Conservation (phyloP, 2,888 invertebrate species). For the Coelinius sp. region DNA sequence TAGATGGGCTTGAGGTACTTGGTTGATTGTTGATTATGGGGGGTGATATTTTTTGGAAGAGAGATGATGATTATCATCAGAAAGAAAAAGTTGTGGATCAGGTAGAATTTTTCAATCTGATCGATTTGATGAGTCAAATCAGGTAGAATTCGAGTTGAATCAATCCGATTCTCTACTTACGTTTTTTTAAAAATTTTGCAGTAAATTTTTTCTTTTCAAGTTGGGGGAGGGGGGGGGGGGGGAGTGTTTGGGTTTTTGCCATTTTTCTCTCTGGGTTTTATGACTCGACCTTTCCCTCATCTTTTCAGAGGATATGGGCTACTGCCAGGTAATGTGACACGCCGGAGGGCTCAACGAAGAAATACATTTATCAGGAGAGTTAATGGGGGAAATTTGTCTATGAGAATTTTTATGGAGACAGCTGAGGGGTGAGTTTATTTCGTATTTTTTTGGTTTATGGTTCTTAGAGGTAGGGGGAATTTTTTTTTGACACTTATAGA, state of each 20-base stretch:
- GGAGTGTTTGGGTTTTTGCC: background rate
- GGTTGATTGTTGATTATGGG: background rate
- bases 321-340: conserved; percentile 16
- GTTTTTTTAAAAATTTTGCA: background rate
- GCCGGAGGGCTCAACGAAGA: conserved; percentile 18
- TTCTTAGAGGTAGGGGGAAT: background rate
- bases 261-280: conserved; percentile 26
- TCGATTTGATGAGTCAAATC: no score
- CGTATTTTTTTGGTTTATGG: background rate
- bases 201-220: background rate
- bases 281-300: conserved; percentile 4
- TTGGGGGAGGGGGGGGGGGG: background rate
- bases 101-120: background rate
- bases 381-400: conserved; percentile 25
- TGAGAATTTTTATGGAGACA: background rate
- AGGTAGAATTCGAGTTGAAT: no score
- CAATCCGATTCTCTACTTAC: no score
- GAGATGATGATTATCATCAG: background rate
- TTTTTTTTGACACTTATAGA: background rate
- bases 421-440: background rate
- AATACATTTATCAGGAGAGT: conserved; percentile 18
- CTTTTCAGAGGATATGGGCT: conserved; percentile 13
- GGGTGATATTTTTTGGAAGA: background rate
- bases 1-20: background rate
- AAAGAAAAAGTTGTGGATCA: background rate